Base-by-base conservation (phyloP, 1,140 invertebrate species). In the Marisa cornuarietis region DNA sequence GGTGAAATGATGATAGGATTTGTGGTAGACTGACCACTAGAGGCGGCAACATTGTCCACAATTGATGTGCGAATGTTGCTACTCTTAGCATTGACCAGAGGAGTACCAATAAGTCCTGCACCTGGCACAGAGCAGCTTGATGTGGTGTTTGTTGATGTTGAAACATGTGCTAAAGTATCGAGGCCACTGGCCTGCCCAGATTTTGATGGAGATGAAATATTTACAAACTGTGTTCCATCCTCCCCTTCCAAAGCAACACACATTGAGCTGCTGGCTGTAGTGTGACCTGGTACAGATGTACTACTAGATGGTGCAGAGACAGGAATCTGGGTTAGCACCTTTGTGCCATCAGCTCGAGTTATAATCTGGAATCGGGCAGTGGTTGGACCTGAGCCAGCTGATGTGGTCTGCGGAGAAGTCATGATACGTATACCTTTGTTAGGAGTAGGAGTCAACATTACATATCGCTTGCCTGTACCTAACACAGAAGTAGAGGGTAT, bases 1-100 rank as follows among this genome's bases (percentile, higher is more conserved):
- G 76, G 76, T 18, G 76, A 77, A 9, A 77, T 68, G 63, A 77
- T 42, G 65, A 77, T 68, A 51, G 76, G 76, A 51, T 51, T 77
- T 49, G 76, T 77, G 22, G 76, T 26, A 51, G 42, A 11, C 3
- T 22, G 49, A 42, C 76, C 65, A 11, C 42, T 49, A 20, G 63
- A 51, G 61, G 63, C 68, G 14, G 11, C 22, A 51, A 77, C 76
- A n/a, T 62, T 42, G 26, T 77, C 76, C 20, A 77, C 76, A 62
- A 77, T 68, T 63, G 76, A 68, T 11, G 76, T 65, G n/a, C 76
- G 76, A 42, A 77, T 77, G 76, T 77, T 77, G 76, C 63, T 77
- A 31, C 63, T 77, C n/a, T 63, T 62, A 4, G 51, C 76, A 18
- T 68, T 63, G 14, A 68, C 9, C 1, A 77, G 58, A 10, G 76